Base-by-base conservation (phyloP, 2,113 vertebrate species). In the Hemibagrus wyckioides region DNA sequence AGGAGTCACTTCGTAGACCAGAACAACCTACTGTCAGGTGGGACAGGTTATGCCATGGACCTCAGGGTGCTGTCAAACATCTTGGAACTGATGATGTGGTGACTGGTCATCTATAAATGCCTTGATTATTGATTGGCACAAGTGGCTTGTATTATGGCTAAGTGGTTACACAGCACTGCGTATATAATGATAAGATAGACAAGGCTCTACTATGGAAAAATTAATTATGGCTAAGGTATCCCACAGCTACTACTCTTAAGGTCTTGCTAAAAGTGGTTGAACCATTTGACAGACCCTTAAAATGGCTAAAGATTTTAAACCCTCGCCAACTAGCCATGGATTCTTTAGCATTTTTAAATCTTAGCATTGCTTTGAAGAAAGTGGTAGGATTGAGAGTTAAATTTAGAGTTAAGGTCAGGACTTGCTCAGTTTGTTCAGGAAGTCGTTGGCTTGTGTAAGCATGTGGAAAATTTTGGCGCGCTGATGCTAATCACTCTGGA, bases 401-500 rank as follows among this genome's bases (percentile, higher is more conserved):
- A 73, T 33, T 82, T 71, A 83, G 80, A 48, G 57, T 77, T 75
- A 83, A 63, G 2, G 52, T 54, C n/a, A 87, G 80, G 80, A 63
- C 44, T 50, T 73, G 67, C 54, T 61, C 65, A 63, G 80, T 59
- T 75, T 82, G 83, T 63, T 82, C 86, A 87, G 69, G 69, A 87
- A 76, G 30, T 75, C 69, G 54, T 56, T 82, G 85, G 80, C 79
- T 81, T 76, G 67, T 61, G 67, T 59, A 59, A 87, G 86, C 67
- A 75, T 86, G 86, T 87, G 86, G 86, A 87, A 87, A 87, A 17
- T 63, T 33, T 73, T 23, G 67, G 67, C n/a, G 8, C 9, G 56
- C 4, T 87, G 86, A 87, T 83, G 86, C 41, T 87, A 87, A 87
- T 87, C 52, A 25, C 57, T 87, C n/a, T 36, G 80, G 91, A 91